These are phyloP conservation scores for Ploceus nigricollis DNA, from an alignment of 2,113 vertebrate species.

Conservation along the genomic window DNA sequence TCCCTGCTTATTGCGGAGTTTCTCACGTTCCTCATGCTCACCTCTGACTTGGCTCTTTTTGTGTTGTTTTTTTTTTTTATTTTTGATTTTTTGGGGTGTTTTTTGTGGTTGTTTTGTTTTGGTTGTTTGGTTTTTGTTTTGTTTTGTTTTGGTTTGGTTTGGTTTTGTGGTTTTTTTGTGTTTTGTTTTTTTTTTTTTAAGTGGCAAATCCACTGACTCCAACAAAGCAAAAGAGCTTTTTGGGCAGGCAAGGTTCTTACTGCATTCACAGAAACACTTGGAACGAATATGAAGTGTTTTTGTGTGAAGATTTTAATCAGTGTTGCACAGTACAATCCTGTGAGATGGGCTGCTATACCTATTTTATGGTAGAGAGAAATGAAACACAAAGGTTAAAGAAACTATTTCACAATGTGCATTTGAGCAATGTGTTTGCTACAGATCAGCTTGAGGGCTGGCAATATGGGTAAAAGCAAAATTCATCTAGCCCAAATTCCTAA, in stretches of 20 bases:
- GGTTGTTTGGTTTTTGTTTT: neutral
- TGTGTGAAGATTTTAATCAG: neutral
- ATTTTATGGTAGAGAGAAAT: neutral
- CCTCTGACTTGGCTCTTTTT: neutral
- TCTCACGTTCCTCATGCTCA: neutral
- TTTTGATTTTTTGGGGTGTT: neutral
- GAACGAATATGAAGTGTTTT: neutral
- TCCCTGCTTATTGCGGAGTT: neutral
- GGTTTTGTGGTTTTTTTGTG: neutral
- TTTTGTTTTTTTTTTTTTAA: neutral
- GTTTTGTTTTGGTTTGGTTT: too few relatives aligned
- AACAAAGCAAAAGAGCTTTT: neutral
- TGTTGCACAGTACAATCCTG: neutral
- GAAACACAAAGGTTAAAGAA: neutral
- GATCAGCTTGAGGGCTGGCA: neutral
- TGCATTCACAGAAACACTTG: neutral
- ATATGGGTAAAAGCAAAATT: neutral
- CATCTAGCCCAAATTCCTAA: neutral
- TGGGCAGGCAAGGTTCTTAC: neutral
- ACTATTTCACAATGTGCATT: neutral
- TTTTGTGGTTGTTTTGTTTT: neutral
- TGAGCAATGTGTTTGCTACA: neutral
- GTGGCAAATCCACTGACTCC: neutral
- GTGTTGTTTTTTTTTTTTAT: too few relatives aligned
- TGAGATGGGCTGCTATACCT: neutral